These are phyloP conservation scores for Tachysurus vachellii DNA, from an alignment of 2,113 vertebrate genomes.

Conservation along the genomic window DNA sequence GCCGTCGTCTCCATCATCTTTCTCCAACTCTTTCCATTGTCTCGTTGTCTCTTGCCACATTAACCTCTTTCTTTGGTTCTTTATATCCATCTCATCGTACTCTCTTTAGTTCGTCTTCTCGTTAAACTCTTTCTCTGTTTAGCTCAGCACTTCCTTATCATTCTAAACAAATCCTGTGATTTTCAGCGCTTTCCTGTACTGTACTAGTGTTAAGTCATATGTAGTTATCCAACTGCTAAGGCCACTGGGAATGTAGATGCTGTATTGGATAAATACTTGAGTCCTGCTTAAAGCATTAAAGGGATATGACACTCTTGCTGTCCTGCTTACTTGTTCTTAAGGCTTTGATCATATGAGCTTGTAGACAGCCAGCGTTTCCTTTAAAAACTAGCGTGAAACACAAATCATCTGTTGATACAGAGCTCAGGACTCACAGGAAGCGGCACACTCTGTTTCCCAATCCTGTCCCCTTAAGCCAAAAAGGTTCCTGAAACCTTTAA, in stretches of 20 bases:
- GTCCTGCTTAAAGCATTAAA: constrained; percentile 10
- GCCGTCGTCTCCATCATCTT: not conserved
- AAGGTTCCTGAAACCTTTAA: not conserved
- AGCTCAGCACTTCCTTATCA: not conserved
- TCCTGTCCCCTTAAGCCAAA: not conserved
- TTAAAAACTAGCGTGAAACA: constrained; percentile 19
- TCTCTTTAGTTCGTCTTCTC: not conserved
- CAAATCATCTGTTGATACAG: not conserved
- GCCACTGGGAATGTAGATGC: not conserved
- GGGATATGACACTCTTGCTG: not conserved
- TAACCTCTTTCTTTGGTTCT: not conserved
- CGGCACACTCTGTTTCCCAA: not conserved
- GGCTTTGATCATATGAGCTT: constrained; percentile 9
- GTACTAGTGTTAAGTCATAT: not conserved
- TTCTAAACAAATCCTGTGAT: not conserved
- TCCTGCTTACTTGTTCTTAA: not conserved
- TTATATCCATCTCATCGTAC: not conserved
- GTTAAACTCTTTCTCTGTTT: not conserved
- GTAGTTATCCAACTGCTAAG: not conserved
- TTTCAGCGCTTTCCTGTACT: not conserved
- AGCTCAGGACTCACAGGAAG: not conserved
- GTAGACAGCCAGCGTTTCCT: constrained; percentile 16
- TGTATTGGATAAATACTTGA: not conserved
- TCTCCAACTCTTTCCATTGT: not conserved
- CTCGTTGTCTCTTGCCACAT: not conserved